Base-by-base conservation (phyloP, 2,888 invertebrate species). In the Plagodis dolabraria region DNA sequence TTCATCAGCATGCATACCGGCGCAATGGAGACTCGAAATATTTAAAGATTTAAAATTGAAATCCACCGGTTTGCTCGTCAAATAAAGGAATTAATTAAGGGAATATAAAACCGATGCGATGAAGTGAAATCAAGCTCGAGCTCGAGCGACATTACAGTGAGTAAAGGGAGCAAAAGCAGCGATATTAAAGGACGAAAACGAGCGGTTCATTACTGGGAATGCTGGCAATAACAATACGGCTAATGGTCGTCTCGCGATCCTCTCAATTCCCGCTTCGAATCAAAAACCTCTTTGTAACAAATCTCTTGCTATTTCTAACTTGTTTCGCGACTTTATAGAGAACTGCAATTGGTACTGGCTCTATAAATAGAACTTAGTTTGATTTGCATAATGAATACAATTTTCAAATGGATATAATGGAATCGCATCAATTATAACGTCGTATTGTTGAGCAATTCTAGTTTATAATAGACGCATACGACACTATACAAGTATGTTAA, bases 141-240 rank as follows among this genome's bases (percentile, higher is more conserved):
- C 22, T 22, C 22, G 22, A 80, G 78, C 69, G 78, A 81, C 77
- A 83, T 86, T 80, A 85, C 75, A 75, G 78, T 80, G 83, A 85
- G 83, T 83, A 83, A 83, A 85, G 83, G 77, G 84, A 85, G 80
- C 76, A 71, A 80, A 85, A 88, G 81, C 86, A 83, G 86, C 76
- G 77, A 86, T 89, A 89, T 87, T 87, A 87, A 84, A 86, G 85
- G 82, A 87, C 85, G 89, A 86, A 86, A 91, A 91, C 87, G 91
- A 87, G 85, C 88, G 83, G 79, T 89, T 91, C 89, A 92, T 92
- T 91, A 90, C 90, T 78, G 81, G 72, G 77, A 89, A 89, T 87
- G 86, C 83, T 77, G 85, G 88, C 82, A 88, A 92, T 92, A 92
- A 92, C 92, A 92, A 92, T 92, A 89, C 86, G 79, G 83, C 83